Evolutionary conservation across 1,140 invertebrate genomes (phyloP).

Genomic region (Drosophila pectinifera): DNA sequence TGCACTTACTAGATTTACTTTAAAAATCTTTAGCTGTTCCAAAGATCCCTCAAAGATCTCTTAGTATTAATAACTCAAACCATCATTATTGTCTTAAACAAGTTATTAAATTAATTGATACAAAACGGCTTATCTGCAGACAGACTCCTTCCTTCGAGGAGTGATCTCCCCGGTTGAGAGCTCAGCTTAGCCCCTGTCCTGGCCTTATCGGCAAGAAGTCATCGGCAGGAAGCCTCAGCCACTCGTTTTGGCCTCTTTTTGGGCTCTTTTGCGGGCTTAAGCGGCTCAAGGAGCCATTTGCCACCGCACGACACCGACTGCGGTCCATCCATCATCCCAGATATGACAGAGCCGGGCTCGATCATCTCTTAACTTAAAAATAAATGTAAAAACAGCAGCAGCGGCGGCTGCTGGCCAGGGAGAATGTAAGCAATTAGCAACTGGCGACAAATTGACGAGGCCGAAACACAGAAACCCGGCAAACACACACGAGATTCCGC

Average conservation of each 20-base stretch:
- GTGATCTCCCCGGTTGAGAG: constrained; percentile 24
- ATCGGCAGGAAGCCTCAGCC: constrained; percentile 11
- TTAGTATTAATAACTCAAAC: no score
- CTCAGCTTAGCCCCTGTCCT: constrained; percentile 24
- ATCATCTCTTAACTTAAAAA: constrained; percentile 35
- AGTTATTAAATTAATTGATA: constrained; percentile 15
- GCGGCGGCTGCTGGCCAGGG: constrained; percentile 1
- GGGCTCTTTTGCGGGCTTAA: constrained; percentile 41
- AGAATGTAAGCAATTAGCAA: constrained; percentile 71
- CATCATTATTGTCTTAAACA: neutral
- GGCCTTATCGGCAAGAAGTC: constrained; percentile 24
- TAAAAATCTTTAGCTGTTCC: no score
- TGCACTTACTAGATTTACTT: no score
- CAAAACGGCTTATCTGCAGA: constrained; percentile 6
- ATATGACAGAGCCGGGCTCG: constrained; percentile 37
- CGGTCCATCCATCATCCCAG: constrained; percentile 44
- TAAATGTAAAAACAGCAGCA: constrained; percentile 16
- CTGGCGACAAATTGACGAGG: constrained; percentile 77
- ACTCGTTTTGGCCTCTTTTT: constrained; percentile 36
- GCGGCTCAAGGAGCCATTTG: constrained; percentile 46
- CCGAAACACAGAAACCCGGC: constrained; percentile 30
- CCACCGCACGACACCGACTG: constrained; percentile 23
- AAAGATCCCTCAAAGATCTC: neutral
- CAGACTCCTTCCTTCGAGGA: neutral
- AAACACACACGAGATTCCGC: constrained; percentile 26